Evolutionary conservation across 2,888 invertebrate genomes (phyloP), one percentile per base, ranked within the genome.

Genomic region (Camponotus fellah): DNA sequence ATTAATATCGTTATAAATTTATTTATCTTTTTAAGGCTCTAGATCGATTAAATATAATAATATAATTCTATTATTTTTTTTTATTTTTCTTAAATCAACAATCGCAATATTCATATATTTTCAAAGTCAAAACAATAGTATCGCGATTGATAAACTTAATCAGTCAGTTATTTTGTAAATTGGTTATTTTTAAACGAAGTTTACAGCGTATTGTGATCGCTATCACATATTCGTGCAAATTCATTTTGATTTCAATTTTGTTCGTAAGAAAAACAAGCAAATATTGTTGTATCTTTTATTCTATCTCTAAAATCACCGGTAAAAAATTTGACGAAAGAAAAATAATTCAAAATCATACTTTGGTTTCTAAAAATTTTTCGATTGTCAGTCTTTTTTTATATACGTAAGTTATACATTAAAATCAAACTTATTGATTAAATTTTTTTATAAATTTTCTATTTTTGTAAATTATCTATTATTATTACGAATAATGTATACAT

Each of bases 251-350:
- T 26, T 26, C 26, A 26, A 26, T 37, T 6, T 71, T 65, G 53
- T 49, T 65, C 34, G 32, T 62, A 76, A 85, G 66, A 77, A 34
- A 9, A 69, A 21, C 12, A 56, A 49, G 12, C 64, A 34, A 32
- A 3, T 49, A n/a, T 43, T 21, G 26, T 66, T 37, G 6, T 37
- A 32, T 64, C 10, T 4, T 34, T 26, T 43, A 21, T 65, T 14
- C 43, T 60, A 72, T 74, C 74, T 72, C 74, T 83, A 84, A 88
- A 85, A 87, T 87, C 82, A 88, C 90, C 87, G 88, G 85, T 82
- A 17, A 49, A 49, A 49, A 86, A 87, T 89, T 90, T 88, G 84
- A 87, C 86, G 88, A 26, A 26, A 26, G 84, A 88, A 84, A 8
- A 49, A 26, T 34, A 89, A 77, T 76, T 75, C 46, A 58, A 60